Evolutionary conservation across 2,797 vertebrate species (phyloP), one percentile per base, ranked within the genome.

Genomic region (Alcedo atthis): DNA sequence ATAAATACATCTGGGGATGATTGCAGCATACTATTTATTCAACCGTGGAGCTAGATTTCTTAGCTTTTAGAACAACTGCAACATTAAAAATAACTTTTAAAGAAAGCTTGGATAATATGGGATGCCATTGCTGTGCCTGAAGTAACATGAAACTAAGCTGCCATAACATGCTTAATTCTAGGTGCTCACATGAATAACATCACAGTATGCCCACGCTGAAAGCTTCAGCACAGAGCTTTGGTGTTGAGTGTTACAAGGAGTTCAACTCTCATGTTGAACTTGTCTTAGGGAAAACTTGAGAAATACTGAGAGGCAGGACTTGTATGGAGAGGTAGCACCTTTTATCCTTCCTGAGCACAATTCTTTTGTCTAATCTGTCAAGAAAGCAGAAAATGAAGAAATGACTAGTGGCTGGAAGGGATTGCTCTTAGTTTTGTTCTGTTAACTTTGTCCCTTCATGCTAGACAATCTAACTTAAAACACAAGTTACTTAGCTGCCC

Each of bases 361-460:
- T 80, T 37, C 8, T 74, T 81, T 68, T 3, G 4, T 77, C 40
- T 64, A 16, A 18, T 82, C 54, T 68, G 49, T 58, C 33, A 80
- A 61, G 75, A 71, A 71, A 70, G 26, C 55, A 90, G 84, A 79
- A 92, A 88, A 90, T 67, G 11, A 73, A 73, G n/a, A 74, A 66
- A 48, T n/a, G 0, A 66, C 13, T n/a, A 67, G 37, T 45, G 48
- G 3, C 57, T 28, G 43, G 32, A 73, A 88, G 66, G 15, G 69
- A 51, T 76, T 77, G n/a, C 25, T 57, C 24, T 77, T 81, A 4
- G 3, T 85, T 89, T 83, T 83, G 18, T 83, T 90, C 70, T 81
- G 48, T 51, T 67, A 43, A 64, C 49, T 83, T 73, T 37, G 11
- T 66, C 89, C 30, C 42, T 62, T 85, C 2, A 7, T 90, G 37